These are phyloP conservation scores for Hephaestus fuliginosus DNA, from an alignment of 2,797 vertebrate genomes.

Conservation along the genomic window DNA sequence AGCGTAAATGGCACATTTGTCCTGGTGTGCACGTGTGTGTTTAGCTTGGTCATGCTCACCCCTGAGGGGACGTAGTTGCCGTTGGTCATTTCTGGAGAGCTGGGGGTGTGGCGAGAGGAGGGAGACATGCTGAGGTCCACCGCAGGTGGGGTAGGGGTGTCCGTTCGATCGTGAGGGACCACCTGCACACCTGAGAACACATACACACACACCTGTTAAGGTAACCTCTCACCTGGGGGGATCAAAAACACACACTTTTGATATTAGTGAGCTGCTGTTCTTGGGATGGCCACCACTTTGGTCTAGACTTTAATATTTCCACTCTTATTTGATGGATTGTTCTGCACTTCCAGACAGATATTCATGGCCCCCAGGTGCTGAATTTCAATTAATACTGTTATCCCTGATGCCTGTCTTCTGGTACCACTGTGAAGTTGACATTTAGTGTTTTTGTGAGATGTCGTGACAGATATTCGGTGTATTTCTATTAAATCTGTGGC, in stretches of 20 bases:
- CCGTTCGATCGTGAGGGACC: conserved; percentile 86
- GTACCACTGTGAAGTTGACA: too few species aligned
- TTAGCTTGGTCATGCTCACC: conserved; percentile 81
- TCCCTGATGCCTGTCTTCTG: neutral
- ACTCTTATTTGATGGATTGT: neutral
- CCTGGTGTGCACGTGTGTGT: conserved; percentile 7
- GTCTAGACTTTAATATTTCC: neutral
- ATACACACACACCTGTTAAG: conserved; percentile 48
- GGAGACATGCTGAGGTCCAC: conserved; percentile 95
- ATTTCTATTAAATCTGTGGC: neutral
- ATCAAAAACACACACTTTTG: neutral
- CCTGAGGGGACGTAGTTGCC: conserved; percentile 86
- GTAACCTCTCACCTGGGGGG: conserved; percentile 1
- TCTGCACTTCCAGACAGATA: neutral
- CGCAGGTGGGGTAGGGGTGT: conserved; percentile 87
- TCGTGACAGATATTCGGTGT: too few species aligned
- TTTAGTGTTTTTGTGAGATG: too few species aligned
- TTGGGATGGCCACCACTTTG: neutral
- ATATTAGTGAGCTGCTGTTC: neutral
- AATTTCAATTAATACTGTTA: neutral
- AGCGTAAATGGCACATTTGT: neutral
- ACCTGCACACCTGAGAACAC: conserved; percentile 84
- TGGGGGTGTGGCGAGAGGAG: conserved; percentile 86
- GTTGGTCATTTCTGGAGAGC: conserved; percentile 87
- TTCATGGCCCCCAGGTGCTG: neutral